phyloP scores from a whole-genome alignment of 2,888 invertebrate species.

The Stomorhina lunata region DNA sequence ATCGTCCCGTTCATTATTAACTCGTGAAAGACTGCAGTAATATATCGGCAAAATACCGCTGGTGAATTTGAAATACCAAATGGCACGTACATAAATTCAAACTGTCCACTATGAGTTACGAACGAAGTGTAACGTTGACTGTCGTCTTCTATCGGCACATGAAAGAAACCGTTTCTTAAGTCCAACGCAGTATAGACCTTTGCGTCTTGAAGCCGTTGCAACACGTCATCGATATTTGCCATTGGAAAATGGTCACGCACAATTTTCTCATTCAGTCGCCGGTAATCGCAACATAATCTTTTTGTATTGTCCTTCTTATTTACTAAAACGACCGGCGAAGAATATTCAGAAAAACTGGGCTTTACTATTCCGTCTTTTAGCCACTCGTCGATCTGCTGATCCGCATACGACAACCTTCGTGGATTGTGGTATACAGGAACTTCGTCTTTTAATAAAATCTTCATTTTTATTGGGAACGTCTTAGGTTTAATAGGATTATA shows the following conservation, averaged over 20 bases:
- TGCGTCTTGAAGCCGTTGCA: constrained; percentile 45
- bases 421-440: not conserved
- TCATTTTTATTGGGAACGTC: not conserved
- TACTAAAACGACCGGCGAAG: constrained; percentile 63
- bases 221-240: constrained; percentile 53
- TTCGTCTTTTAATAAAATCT: not conserved
- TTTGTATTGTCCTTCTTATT: constrained; percentile 50
- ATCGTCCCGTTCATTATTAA: not conserved
- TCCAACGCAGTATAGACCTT: constrained; percentile 58
- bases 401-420: not conserved
- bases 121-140: no score
- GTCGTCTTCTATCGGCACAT: constrained; percentile 59
- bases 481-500: no score
- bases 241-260: constrained; percentile 54
- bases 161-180: constrained; percentile 59
- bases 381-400: not conserved
- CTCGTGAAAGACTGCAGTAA: constrained; percentile 23
- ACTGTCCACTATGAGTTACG: constrained; percentile 57
- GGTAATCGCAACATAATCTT: constrained; percentile 48
- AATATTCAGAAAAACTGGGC: no score
- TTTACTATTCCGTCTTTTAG: not conserved
- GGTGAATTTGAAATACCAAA: constrained; percentile 63
- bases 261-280: constrained; percentile 63
- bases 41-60: constrained; percentile 34
- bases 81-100: constrained; percentile 63